phyloP scores from a whole-genome alignment of 1,140 invertebrate species.

The Zaprionus camerounensis region DNA sequence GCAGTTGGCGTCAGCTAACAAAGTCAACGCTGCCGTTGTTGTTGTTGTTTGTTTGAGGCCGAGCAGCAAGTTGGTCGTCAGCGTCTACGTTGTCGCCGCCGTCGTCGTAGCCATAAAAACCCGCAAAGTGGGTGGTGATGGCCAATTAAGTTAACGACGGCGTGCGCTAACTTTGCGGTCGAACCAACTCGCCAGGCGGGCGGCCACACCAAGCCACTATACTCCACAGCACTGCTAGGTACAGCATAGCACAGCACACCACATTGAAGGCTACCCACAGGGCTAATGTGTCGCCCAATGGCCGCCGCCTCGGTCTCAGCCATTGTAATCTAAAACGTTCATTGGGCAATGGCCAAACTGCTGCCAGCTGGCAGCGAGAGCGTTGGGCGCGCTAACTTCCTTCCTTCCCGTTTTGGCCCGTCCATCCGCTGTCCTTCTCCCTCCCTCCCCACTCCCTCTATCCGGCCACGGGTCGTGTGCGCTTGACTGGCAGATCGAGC shows the following conservation, averaged over 20 bases:
- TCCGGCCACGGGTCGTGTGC: slow-evolving; percentile 68
- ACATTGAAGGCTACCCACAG: slow-evolving; percentile 26
- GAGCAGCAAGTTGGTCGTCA: slow-evolving; percentile 31
- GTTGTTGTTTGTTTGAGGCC: slow-evolving; percentile 54
- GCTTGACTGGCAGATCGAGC: slow-evolving; percentile 79
- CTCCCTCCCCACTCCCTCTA: slow-evolving; percentile 1
- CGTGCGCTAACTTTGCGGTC: slow-evolving; percentile 75
- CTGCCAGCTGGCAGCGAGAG: slow-evolving; percentile 11
- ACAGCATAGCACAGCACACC: slow-evolving; percentile 6
- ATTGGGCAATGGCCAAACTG: slow-evolving; percentile 67
- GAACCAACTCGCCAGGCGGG: slow-evolving; percentile 48
- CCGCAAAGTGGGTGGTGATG: slow-evolving; percentile 82
- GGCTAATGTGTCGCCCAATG: slow-evolving; percentile 54
- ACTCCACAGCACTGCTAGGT: not conserved
- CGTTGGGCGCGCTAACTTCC: slow-evolving; percentile 55
- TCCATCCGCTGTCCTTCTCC: slow-evolving; percentile 7
- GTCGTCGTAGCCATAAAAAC: slow-evolving; percentile 68
- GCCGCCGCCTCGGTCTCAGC: slow-evolving; percentile 43
- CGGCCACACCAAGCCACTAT: slow-evolving; percentile 11
- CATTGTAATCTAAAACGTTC: slow-evolving; percentile 82
- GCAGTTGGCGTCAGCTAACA: slow-evolving; percentile 36
- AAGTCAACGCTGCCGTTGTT: slow-evolving; percentile 47
- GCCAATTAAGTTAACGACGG: slow-evolving; percentile 82
- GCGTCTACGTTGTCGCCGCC: slow-evolving; percentile 31
- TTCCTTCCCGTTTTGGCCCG: slow-evolving; percentile 60